phyloP scores from a whole-genome alignment of 92 coral and sea anemone species.

The Palythoa caribaeorum region DNA sequence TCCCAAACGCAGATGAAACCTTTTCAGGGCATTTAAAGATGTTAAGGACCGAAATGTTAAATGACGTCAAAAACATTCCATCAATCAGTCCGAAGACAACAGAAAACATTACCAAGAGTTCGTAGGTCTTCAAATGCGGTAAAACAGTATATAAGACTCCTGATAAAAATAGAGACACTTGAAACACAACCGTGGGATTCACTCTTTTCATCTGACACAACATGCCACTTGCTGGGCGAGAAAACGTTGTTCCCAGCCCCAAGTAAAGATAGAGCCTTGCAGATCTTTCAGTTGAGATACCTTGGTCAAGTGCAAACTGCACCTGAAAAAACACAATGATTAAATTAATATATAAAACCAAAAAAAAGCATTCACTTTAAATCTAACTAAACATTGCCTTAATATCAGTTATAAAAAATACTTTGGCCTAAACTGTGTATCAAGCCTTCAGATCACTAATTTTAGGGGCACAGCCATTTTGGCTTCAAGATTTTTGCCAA shows the following conservation, averaged over 20 bases:
- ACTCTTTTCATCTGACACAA: slow-evolving; percentile 38
- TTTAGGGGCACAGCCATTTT: too few species aligned
- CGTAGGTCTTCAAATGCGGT: slow-evolving; percentile 4
- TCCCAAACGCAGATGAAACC: slow-evolving; percentile 30
- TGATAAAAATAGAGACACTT: slow-evolving; percentile 5
- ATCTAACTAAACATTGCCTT: background rate
- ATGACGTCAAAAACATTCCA: slow-evolving; percentile 5
- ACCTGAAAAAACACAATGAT: background rate
- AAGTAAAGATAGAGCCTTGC: slow-evolving; percentile 25
- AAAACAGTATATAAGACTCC: background rate
- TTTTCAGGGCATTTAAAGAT: slow-evolving; percentile 24
- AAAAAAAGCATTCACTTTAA: background rate
- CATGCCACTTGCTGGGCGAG: slow-evolving; percentile 40
- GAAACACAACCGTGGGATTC: slow-evolving; percentile 15
- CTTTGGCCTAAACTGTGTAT: too few species aligned
- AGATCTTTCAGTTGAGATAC: background rate
- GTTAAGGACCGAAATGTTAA: background rate
- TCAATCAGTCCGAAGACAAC: slow-evolving; percentile 22
- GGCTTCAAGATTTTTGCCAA: too few species aligned
- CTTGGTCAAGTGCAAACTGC: slow-evolving; percentile 24
- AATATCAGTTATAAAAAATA: too few species aligned
- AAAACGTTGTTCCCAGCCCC: slow-evolving; percentile 31
- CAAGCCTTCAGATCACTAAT: too few species aligned
- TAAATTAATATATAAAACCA: background rate
- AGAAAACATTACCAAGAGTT: background rate